Percentiles rank a stretch among this genome's conserved stretches.
Evolutionary conservation across 1,140 invertebrate genomes (phyloP).

Genomic region (Nautilus pompilius): DNA sequence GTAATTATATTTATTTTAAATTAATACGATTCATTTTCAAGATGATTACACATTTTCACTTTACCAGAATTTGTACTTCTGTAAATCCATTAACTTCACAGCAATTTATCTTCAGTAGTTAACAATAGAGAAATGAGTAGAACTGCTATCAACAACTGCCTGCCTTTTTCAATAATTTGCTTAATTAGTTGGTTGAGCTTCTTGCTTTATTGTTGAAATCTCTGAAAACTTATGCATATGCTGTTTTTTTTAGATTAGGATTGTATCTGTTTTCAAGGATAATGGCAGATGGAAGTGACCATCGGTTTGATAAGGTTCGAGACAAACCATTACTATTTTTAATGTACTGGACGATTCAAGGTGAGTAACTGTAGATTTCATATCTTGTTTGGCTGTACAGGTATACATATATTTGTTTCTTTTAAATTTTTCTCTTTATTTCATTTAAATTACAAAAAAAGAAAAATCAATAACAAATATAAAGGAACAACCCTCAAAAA

Average conservation of each 20-base stretch:
- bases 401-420: not conserved
- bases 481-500: not conserved
- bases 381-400: not conserved
- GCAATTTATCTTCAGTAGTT: not conserved
- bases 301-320: constrained; percentile 49
- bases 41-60: no score
- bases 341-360: constrained; percentile 55
- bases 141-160: not conserved
- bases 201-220: not conserved
- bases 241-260: constrained; percentile 46
- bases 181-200: not conserved
- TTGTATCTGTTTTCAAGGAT: constrained; percentile 52
- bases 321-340: constrained; percentile 45
- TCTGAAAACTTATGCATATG: not conserved
- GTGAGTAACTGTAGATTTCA: constrained; percentile 17
- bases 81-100: not conserved
- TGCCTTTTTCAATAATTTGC: not conserved
- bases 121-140: not conserved
- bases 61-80: not conserved
- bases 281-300: constrained; percentile 50
- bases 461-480: not conserved
- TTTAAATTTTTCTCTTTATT: not conserved
- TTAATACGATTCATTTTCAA: no score
- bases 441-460: not conserved
- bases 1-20: no score